Conservation (phyloP, 2,113 vertebrate genomes). For the Otus sunia region DNA sequence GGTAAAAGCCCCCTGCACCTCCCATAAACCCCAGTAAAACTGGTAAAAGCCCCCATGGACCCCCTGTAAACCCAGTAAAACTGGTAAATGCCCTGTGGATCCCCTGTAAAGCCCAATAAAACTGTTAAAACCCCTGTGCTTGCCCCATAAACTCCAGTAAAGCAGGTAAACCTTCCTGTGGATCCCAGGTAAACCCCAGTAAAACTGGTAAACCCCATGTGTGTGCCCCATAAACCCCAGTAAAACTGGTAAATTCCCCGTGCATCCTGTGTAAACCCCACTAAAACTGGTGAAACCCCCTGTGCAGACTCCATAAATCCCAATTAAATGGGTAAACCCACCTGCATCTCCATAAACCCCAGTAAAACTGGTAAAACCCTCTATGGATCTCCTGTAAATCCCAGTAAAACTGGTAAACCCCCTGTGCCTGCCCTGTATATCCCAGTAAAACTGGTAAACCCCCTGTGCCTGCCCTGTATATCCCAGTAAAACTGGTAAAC, state of each 20-base stretch:
- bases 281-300: background rate
- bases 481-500: background rate
- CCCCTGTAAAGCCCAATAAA: background rate
- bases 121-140: too few species aligned
- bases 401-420: background rate
- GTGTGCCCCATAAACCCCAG: accelerated
- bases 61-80: background rate
- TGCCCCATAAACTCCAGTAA: background rate
- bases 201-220: background rate
- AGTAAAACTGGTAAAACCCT: background rate
- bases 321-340: background rate
- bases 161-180: accelerated
- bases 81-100: background rate
- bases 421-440: background rate
- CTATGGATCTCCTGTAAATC: background rate
- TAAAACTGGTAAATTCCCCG: background rate
- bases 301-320: background rate
- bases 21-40: background rate
- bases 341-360: accelerated
- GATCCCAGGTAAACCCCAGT: background rate
- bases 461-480: accelerated
- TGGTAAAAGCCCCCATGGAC: background rate
- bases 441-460: background rate
- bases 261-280: background rate
- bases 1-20: background rate